phyloP scores from a whole-genome alignment of 2,113 vertebrate species.

The Petrocephalus zakoni region DNA sequence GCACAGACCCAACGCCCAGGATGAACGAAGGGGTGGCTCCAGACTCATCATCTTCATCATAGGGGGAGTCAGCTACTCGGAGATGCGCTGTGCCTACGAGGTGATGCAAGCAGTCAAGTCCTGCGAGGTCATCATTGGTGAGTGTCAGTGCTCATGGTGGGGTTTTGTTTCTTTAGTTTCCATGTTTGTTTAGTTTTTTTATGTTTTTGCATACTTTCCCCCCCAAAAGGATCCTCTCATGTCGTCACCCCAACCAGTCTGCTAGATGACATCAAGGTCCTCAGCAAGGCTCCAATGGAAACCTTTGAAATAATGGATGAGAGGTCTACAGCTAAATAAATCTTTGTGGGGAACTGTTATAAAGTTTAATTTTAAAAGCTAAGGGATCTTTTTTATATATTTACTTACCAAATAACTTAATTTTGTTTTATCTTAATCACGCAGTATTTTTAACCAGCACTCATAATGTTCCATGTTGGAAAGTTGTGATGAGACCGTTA shows the following conservation, averaged over 20 bases:
- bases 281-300: conserved; percentile 79
- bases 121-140: conserved; percentile 90
- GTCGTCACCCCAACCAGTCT: conserved; percentile 81
- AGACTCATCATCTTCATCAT: conserved; percentile 64
- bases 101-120: conserved; percentile 77
- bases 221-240: conserved; percentile 81
- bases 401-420: neutral
- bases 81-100: conserved; percentile 90
- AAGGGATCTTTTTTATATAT: conserved; percentile 45
- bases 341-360: conserved; percentile 26
- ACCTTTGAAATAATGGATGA: conserved; percentile 69
- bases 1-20: conserved; percentile 51
- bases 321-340: conserved; percentile 39
- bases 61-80: conserved; percentile 83
- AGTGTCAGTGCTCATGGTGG: conserved; percentile 35
- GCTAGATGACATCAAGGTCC: conserved; percentile 82
- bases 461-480: conserved; percentile 23
- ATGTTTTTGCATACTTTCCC: neutral
- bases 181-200: neutral
- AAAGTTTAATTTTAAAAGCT: conserved; percentile 25
- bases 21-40: conserved; percentile 70
- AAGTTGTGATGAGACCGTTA: neutral
- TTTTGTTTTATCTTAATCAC: neutral
- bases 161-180: neutral
- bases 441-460: neutral